Evolutionary conservation across 1,140 invertebrate species (phyloP), one percentile per base, ranked within the genome.

Genomic region (Cydia pomonella): DNA sequence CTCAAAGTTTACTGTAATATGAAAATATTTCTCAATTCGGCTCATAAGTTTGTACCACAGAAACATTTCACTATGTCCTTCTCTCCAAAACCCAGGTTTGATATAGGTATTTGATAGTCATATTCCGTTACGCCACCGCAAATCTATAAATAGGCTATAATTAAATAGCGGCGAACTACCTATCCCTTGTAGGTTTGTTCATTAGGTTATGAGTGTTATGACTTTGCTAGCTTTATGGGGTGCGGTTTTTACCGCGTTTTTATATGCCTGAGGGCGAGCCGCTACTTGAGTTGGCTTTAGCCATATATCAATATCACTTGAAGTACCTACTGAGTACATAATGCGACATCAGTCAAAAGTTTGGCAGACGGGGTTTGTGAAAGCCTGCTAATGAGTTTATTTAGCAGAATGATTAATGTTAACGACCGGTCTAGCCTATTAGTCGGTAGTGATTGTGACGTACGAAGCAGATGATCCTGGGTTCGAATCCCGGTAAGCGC

Each of bases 171-270:
- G 7, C 3, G 27, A 25, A 63, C 62, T 63, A 29, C 21, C 21
- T 29, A 1, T 16, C 63, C 63, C 0, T 2, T n/a, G 27, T 33
- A 16, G 27, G 63, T 66, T 66, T 66, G 63, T 66, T 38, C 63
- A 66, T 66, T 69, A 69, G 33, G 29, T 12, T 66, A n/a, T n/a
- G n/a, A n/a, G n/a, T n/a, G n/a, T n/a, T 69, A 69, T 69, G 64
- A 33, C 64, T 66, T 66, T 66, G 64, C 64, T 66, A 18, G 27
- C 64, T 38, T 69, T 38, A 41, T 69, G 29, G 64, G 64, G 64
- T 69, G 64, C 33, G 64, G 64, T 69, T 69, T 66, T 41, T 69
- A 69, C 64, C 64, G 64, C 33, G 16, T 38, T 69, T 69, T 69
- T 38, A 69, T 69, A 69, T 69, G 29, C 18, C 64, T 9, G 64